Evolutionary conservation across 2,888 invertebrate species (phyloP).

Genomic region (Hirtodrosophila histrioides): DNA sequence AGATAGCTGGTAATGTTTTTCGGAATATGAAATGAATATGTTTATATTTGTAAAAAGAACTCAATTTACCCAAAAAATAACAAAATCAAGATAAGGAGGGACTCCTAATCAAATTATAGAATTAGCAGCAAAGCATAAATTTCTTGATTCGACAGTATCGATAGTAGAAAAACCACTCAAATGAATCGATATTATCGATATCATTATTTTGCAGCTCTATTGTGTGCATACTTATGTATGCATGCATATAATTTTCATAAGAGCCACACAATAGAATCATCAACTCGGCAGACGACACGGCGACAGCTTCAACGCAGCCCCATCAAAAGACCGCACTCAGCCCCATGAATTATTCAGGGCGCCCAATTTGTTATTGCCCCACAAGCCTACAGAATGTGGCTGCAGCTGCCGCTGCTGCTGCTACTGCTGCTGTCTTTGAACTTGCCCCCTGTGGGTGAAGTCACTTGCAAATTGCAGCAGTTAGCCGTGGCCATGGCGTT

Average conservation of each 20-base stretch:
- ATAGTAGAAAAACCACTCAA: too few relatives aligned
- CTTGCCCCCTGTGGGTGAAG: slow-evolving; percentile 23
- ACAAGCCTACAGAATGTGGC: background rate
- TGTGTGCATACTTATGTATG: background rate
- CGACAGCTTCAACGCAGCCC: slow-evolving; percentile 20
- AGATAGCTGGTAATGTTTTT: too few relatives aligned
- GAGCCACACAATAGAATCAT: slow-evolving; percentile 68
- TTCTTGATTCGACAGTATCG: too few relatives aligned
- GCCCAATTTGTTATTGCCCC: slow-evolving; percentile 45
- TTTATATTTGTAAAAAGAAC: too few relatives aligned
- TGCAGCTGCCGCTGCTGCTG: slow-evolving; percentile 1
- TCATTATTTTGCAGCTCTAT: too few relatives aligned
- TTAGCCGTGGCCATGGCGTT: slow-evolving; percentile 42
- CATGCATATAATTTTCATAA: slow-evolving; percentile 46
- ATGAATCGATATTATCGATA: too few relatives aligned
- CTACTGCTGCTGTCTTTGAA: slow-evolving; percentile 24
- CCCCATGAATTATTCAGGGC: slow-evolving; percentile 48
- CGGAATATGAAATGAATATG: too few relatives aligned
- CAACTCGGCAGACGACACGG: slow-evolving; percentile 51
- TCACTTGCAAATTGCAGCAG: slow-evolving; percentile 41
- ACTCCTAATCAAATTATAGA: too few relatives aligned
- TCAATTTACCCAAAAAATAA: too few relatives aligned
- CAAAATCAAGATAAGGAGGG: too few relatives aligned
- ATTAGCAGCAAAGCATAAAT: too few relatives aligned
- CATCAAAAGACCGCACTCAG: slow-evolving; percentile 3